Evolutionary conservation across 2,113 vertebrate genomes (phyloP), one percentile per base, ranked within the genome.

Genomic region (Tursiops truncatus): DNA sequence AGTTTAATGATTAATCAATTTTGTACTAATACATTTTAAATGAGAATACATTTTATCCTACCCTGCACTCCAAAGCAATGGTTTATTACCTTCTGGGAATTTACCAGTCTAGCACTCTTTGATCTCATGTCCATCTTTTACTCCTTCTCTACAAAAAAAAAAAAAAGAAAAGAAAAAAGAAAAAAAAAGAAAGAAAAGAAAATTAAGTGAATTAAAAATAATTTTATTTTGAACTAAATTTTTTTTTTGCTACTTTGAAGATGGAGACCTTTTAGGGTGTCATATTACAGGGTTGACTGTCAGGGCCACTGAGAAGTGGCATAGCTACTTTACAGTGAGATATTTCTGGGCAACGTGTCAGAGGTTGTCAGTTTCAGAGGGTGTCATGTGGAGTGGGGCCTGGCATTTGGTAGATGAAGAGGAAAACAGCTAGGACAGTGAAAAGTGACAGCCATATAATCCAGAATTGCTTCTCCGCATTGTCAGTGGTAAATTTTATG

Each of bases 331-430:
- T 71, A 81, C 31, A 74, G 87, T 9, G 67, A 92, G 91, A 58
- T 73, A 63, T 85, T 95, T 91, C 95, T 93, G 81, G 80, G 62
- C 87, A 67, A 20, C 1, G 7, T 74, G 83, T 96, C 96, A 95
- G 94, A 88, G 8, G 28, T 17, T 94, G 88, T 94, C 87, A 70
- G 3, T 58, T 80, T 62, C 53, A 62, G 94, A 83, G 50, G 41
- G 25, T 73, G 62, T n/a, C 13, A 1, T 14, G 94, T 47, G 53
- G 80, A 77, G 44, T 2, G n/a, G 53, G 50, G 8, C 18, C 60
- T 47, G 84, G 70, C 65, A 91, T 70, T 47, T 65, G 60, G 11
- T 44, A 63, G 81, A 63, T 83, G 14, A 73, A 95, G 77, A 62
- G 26, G 31, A 50, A 97, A 96, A n/a, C 15, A 41, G 26, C 26